These are phyloP conservation scores for Tineola bisselliella DNA, from an alignment of 2,888 invertebrate species.

Conservation along the genomic window DNA sequence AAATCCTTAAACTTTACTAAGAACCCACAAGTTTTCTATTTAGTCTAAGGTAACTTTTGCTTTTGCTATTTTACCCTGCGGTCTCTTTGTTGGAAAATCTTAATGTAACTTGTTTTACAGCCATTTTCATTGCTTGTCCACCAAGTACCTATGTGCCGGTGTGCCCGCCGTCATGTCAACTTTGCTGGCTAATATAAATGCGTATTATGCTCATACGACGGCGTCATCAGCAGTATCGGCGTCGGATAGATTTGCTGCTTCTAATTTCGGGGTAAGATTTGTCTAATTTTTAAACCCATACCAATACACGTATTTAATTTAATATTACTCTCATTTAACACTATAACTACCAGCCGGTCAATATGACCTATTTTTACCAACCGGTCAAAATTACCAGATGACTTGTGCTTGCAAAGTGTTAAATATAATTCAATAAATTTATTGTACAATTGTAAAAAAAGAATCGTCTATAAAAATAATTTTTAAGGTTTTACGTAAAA, in stretches of 20 bases:
- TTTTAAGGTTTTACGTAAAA: no score
- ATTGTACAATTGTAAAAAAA: no score
- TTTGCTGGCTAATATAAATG: conserved; percentile 98
- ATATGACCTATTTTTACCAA: no score
- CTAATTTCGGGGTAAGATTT: conserved; percentile 94
- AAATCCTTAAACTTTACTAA: conserved; percentile 3
- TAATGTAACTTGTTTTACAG: conserved; percentile 57
- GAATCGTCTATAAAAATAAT: no score
- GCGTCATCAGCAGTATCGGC: conserved; percentile 98
- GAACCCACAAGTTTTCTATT: neutral
- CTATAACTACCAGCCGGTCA: no score
- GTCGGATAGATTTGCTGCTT: conserved; percentile 98
- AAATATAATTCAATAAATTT: no score
- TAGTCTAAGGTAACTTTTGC: neutral
- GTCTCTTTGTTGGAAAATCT: conserved; percentile 5
- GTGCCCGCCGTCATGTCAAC: conserved; percentile 99
- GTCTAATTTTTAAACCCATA: no score
- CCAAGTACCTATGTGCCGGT: conserved; percentile 98
- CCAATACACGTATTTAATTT: no score
- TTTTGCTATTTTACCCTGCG: neutral
- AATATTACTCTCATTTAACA: no score
- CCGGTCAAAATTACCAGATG: no score
- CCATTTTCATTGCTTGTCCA: conserved; percentile 99
- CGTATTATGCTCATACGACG: conserved; percentile 98
- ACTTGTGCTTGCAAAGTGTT: no score